Base-by-base conservation (phyloP, 2,888 invertebrate species). In the Ryuthela nishihirai region DNA sequence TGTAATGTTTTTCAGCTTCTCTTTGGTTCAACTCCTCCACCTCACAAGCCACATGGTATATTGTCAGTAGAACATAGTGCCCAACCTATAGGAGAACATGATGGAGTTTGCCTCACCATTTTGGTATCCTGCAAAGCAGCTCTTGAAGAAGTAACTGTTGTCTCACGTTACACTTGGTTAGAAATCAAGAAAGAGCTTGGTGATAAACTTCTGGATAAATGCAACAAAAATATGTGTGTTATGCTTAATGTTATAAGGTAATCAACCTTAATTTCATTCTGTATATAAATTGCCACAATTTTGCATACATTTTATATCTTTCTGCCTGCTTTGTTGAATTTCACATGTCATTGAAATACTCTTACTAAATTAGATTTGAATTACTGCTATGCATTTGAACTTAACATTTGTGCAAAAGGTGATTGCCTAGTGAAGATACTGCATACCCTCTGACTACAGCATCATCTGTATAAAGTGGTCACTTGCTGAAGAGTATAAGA, bases 91-190 rank as follows among this genome's bases (percentile, higher is more conserved):
- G 68, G 68, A 15, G 69, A 70, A 50, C 67, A 80, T 62, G 91
- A 92, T 76, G 92, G 92, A 0, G 79, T 87, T 54, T 90, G 90
- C 69, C 75, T 92, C 18, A 87, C 89, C 39, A 73, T 92, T 34
- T 76, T 93, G 43, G 87, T 93, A 12, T 87, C 88, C 1, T 90
- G 92, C 70, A 80, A 88, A 65, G 82, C 87, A 26, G 86, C 91
- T 0, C 76, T 93, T 24, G 92, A 93, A 76, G 88, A 91, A 71
- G 88, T 90, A 0, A 83, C 86, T 9, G 81, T 90, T 4, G 87
- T 87, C 70, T 88, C 49, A 54, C 91, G 91, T 75, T 92, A 88
- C 76, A 84, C 85, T 12, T 93, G 92, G 93, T 85, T 89, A 68
- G 89, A 91, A 75, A 75, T 89, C 38, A 80, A 84, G 24, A 78